phyloP scores from a whole-genome alignment of 2,888 invertebrate species.

The Adineta ricciae region DNA sequence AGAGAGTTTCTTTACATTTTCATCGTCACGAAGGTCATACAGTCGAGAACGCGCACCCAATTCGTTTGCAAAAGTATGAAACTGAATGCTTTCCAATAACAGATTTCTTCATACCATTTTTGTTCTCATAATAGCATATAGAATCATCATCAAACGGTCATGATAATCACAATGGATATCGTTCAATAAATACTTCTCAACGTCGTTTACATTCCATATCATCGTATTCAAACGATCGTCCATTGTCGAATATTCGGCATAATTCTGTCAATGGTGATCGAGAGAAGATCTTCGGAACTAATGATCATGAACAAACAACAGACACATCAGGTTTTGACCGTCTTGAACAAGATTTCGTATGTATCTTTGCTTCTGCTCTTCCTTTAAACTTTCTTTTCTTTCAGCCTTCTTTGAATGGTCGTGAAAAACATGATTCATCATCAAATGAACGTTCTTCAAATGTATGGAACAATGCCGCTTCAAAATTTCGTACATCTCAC shows the following conservation, averaged over 20 bases:
- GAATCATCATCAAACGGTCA: background rate
- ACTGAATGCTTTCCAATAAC: no score
- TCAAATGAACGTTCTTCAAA: background rate
- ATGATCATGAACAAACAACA: background rate
- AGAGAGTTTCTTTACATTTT: background rate
- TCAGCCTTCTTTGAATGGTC: background rate
- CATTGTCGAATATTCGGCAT: background rate
- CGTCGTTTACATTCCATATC: conserved; percentile 2
- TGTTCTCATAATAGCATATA: no score
- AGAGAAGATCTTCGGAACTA: background rate
- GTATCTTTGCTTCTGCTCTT: background rate
- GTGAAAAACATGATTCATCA: background rate
- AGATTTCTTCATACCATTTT: no score
- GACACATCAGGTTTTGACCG: background rate
- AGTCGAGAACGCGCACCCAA: background rate
- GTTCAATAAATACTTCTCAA: background rate
- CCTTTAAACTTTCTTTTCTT: background rate
- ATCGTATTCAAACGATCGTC: background rate
- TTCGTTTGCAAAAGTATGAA: background rate
- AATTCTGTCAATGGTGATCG: background rate
- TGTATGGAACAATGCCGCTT: background rate
- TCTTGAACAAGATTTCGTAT: background rate
- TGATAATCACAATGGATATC: background rate
- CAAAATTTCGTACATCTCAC: background rate
- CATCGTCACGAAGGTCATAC: background rate